Conservation (phyloP, 2,113 vertebrate species). For the Isichthys henryi region DNA sequence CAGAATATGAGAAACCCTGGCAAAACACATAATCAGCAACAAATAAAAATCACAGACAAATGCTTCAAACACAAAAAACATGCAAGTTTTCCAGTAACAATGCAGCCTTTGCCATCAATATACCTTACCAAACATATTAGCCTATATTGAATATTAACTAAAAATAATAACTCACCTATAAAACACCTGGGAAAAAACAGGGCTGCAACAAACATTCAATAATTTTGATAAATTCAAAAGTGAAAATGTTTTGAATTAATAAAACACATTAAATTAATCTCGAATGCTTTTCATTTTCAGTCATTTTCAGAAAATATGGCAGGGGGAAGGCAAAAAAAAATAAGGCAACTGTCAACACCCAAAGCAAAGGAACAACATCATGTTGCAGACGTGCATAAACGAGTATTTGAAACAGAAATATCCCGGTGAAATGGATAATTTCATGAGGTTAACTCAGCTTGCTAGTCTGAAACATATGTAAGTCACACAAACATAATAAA, state of each 20-base stretch:
- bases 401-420: background rate
- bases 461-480: background rate
- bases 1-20: too few species aligned
- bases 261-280: background rate
- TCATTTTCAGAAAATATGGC: background rate
- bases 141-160: too few species aligned
- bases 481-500: background rate
- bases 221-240: background rate
- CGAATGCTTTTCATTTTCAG: background rate
- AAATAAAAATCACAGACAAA: too few species aligned
- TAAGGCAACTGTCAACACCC: background rate
- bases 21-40: too few species aligned
- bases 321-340: background rate
- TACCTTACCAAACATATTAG: too few species aligned
- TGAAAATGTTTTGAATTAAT: background rate
- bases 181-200: too few species aligned
- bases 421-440: background rate
- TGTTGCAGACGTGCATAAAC: background rate
- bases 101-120: too few species aligned
- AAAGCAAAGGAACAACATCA: background rate
- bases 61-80: too few species aligned
- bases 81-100: too few species aligned
- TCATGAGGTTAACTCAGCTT: too few species aligned
- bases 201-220: background rate
- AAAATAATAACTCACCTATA: too few species aligned